Percentiles rank a stretch among this genome's conserved stretches.
phyloP scores from a whole-genome alignment of 2,113 vertebrate species.

The Propithecus coquereli region DNA sequence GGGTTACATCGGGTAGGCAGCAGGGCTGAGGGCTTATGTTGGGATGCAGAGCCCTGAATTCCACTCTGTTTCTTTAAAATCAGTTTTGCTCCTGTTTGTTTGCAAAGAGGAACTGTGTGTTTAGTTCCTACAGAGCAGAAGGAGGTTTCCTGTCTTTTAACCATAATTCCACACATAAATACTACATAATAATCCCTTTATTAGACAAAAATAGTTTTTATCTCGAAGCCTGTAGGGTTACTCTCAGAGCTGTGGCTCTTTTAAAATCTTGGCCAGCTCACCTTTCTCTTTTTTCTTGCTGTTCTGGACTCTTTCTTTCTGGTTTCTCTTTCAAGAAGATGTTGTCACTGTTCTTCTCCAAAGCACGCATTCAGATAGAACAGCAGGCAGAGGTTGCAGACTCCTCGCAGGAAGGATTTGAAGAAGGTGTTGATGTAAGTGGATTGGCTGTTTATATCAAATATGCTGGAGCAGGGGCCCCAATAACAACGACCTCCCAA shows the following conservation, averaged over 20 bases:
- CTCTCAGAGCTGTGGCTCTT: constrained; percentile 16
- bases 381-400: constrained; percentile 45
- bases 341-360: constrained; percentile 9
- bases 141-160: constrained; percentile 53
- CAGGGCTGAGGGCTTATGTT: not conserved
- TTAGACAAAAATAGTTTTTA: constrained; percentile 50
- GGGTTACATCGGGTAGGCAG: rapidly evolving
- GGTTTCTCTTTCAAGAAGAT: constrained; percentile 60
- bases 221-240: not conserved
- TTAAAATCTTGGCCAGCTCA: constrained; percentile 42
- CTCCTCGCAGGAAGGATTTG: constrained; percentile 37
- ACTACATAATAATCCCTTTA: constrained; percentile 49
- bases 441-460: constrained; percentile 32
- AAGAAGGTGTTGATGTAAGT: constrained; percentile 28
- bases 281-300: constrained; percentile 33
- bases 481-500: not conserved
- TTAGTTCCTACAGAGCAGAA: constrained; percentile 23
- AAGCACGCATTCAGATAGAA: constrained; percentile 17
- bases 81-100: not conserved
- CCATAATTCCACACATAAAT: constrained; percentile 27
- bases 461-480: not conserved
- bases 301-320: constrained; percentile 37
- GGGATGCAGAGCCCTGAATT: not conserved
- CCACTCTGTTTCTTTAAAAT: not conserved
- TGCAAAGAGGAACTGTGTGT: constrained; percentile 25